phyloP scores from a whole-genome alignment of 2,888 invertebrate genomes.

The Amphipyra tragopoginis region DNA sequence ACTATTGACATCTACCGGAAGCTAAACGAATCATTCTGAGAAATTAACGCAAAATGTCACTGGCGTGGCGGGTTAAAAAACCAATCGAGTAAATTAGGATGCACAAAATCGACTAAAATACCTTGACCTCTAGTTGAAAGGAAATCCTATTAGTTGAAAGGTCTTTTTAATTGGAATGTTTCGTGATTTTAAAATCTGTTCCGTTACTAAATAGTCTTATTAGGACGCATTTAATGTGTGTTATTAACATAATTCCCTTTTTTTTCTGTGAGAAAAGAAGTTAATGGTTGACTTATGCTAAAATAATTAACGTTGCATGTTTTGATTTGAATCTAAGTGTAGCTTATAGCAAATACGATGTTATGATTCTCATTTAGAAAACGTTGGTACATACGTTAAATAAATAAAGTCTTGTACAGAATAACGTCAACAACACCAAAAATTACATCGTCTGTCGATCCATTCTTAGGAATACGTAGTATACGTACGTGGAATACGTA shows the following conservation, averaged over 20 bases:
- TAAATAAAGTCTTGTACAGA: no score
- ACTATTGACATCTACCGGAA: constrained; percentile 50
- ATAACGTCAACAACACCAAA: no score
- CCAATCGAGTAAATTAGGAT: constrained; percentile 36
- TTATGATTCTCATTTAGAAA: no score
- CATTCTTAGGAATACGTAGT: no score
- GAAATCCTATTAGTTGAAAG: not conserved
- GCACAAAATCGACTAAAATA: constrained; percentile 15
- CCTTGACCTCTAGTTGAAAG: constrained; percentile 12
- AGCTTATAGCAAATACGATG: no score
- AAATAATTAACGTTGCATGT: constrained; percentile 44
- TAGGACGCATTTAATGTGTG: constrained; percentile 43
- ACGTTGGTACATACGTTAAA: no score
- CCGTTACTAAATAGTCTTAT: constrained; percentile 60
- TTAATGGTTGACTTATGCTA: constrained; percentile 33
- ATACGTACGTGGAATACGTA: no score
- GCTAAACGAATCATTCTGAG: constrained; percentile 31
- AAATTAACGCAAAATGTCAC: constrained; percentile 55
- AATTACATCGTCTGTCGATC: no score
- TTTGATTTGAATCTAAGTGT: not conserved
- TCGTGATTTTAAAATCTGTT: constrained; percentile 52
- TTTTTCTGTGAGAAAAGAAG: constrained; percentile 33
- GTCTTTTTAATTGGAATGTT: constrained; percentile 9
- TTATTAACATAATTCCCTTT: constrained; percentile 44
- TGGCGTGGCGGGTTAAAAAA: constrained; percentile 45